phyloP scores from a whole-genome alignment of 2,113 vertebrate species.

The Perccottus glenii region DNA sequence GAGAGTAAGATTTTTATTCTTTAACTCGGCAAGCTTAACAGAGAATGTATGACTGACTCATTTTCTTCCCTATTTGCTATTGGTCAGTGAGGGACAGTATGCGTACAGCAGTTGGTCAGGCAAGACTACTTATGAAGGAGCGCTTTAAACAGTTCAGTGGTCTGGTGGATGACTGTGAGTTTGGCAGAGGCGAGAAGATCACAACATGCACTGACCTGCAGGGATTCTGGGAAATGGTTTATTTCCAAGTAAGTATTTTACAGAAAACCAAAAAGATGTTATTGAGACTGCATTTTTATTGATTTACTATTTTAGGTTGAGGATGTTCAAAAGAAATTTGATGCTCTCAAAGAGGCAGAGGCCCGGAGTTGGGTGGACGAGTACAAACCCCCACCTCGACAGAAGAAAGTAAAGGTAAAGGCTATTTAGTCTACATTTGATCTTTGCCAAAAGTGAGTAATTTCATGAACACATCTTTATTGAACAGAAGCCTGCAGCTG shows the following conservation, averaged over 20 bases:
- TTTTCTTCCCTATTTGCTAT: background rate
- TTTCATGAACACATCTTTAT: background rate
- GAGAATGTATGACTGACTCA: no score
- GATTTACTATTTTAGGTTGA: constrained; percentile 77
- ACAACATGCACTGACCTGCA: constrained; percentile 90
- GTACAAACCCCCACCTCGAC: constrained; percentile 46
- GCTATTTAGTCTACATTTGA: background rate
- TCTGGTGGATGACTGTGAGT: constrained; percentile 92
- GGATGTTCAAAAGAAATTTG: constrained; percentile 91
- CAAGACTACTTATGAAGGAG: constrained; percentile 88
- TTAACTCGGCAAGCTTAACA: background rate
- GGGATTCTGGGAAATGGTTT: constrained; percentile 99
- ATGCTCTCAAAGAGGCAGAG: constrained; percentile 83
- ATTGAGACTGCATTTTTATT: background rate
- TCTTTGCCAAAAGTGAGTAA: background rate
- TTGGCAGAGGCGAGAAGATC: constrained; percentile 86
- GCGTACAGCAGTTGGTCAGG: constrained; percentile 88
- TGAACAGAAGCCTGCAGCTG: constrained; percentile 80
- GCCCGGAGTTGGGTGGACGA: constrained; percentile 81
- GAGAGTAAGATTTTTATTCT: constrained; percentile 81
- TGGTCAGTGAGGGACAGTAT: constrained; percentile 86
- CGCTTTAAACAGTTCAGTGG: constrained; percentile 92
- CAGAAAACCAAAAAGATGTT: background rate
- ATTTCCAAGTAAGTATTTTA: constrained; percentile 64
- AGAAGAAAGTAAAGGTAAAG: constrained; percentile 81